A percentile compares a stretch with the other conserved stretches of the same genome.
Evolutionary conservation across 2,113 vertebrate species (phyloP).

Genomic region (Toxostoma redivivum): DNA sequence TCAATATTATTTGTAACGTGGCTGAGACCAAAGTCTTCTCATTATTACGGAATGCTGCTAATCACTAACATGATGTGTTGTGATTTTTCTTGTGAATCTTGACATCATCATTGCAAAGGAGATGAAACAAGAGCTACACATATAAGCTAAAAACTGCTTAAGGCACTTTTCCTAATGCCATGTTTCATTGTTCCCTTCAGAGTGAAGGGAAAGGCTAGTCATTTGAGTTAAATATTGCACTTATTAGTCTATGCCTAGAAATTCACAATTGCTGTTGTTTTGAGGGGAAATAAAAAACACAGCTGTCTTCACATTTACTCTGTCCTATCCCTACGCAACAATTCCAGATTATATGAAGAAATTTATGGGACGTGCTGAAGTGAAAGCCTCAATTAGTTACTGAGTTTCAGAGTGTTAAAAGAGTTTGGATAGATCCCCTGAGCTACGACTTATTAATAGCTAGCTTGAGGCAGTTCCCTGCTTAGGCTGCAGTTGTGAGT

Average conservation of each 20-base stretch:
- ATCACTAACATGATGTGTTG: fast-evolving
- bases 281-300: fast-evolving
- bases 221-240: background rate
- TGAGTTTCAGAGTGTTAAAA: background rate
- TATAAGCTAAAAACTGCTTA: background rate
- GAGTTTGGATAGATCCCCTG: background rate
- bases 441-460: background rate
- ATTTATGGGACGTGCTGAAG: background rate
- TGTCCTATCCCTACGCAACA: background rate
- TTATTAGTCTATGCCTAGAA: background rate
- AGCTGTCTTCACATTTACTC: background rate
- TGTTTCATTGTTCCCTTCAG: background rate
- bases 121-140: background rate
- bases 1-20: background rate
- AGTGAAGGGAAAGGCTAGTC: background rate
- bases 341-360: background rate
- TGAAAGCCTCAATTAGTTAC: background rate
- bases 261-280: background rate
- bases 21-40: background rate
- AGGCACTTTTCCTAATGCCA: background rate
- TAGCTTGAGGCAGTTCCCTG: background rate
- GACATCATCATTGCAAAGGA: background rate
- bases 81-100: background rate
- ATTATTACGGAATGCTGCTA: background rate
- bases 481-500: background rate